These are phyloP conservation scores for Helogale parvula DNA, from an alignment of 2,113 vertebrate genomes.

Conservation along the genomic window DNA sequence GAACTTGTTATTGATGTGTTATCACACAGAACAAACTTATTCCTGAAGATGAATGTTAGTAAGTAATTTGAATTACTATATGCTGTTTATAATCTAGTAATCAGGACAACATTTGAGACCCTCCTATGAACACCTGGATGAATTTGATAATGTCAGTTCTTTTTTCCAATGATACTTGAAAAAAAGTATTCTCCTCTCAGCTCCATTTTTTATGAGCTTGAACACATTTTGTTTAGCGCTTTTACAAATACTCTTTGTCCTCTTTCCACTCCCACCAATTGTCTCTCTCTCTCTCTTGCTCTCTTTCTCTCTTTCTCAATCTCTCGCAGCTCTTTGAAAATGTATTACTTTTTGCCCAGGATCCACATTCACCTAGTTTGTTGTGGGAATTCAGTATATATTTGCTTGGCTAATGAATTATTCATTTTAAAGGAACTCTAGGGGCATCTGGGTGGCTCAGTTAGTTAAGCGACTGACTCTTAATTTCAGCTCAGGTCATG, in stretches of 20 bases:
- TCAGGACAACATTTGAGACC: neutral
- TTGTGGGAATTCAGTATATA: neutral
- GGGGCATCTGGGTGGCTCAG: no score
- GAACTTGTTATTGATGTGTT: neutral
- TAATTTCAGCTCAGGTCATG: no score
- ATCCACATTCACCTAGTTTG: neutral
- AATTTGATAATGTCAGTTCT: neutral
- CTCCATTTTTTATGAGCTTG: neutral
- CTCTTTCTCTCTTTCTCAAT: neutral
- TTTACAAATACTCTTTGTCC: neutral
- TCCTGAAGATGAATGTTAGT: neutral
- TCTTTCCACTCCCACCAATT: neutral
- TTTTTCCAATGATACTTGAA: neutral
- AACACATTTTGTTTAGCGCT: neutral
- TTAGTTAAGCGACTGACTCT: no score
- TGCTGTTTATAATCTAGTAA: neutral
- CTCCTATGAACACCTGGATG: neutral
- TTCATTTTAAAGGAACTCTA: constrained; percentile 39
- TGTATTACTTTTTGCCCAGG: neutral
- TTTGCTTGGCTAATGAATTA: neutral
- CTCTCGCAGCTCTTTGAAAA: neutral
- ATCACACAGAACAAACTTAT: neutral
- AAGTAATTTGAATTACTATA: neutral
- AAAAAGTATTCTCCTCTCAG: neutral
- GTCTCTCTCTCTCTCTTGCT: neutral